phyloP scores from a whole-genome alignment of 1,140 invertebrate species.

The Drosophila littoralis region DNA sequence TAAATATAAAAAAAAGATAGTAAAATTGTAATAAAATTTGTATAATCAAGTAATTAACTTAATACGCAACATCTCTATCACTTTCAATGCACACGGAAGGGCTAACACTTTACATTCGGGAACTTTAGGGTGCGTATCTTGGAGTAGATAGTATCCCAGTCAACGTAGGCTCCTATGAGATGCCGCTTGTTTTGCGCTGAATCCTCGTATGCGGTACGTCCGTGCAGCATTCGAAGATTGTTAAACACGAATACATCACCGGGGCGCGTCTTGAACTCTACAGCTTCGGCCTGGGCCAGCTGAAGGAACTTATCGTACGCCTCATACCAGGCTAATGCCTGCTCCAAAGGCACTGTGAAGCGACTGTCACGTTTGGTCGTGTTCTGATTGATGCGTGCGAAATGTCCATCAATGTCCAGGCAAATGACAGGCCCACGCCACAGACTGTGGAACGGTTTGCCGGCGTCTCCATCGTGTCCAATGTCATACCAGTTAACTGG shows the following conservation, averaged over 20 bases:
- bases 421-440: slow-evolving; percentile 87
- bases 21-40: not conserved
- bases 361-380: slow-evolving; percentile 88
- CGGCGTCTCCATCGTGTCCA: slow-evolving; percentile 85
- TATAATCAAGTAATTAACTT: not conserved
- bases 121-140: slow-evolving; percentile 85
- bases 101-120: slow-evolving; percentile 48
- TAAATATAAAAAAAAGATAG: not conserved
- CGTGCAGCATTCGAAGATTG: slow-evolving; percentile 88
- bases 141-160: slow-evolving; percentile 90
- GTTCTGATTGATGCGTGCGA: slow-evolving; percentile 87
- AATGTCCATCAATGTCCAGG: slow-evolving; percentile 85
- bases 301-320: slow-evolving; percentile 86
- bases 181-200: slow-evolving; percentile 86
- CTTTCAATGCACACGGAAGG: too few relatives aligned
- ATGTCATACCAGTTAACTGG: slow-evolving; percentile 89
- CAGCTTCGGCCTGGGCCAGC: slow-evolving; percentile 85
- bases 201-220: slow-evolving; percentile 87
- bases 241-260: slow-evolving; percentile 89
- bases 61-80: not conserved
- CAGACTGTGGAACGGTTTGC: slow-evolving; percentile 87
- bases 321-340: slow-evolving; percentile 87
- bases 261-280: slow-evolving; percentile 87
- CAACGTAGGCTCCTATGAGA: slow-evolving; percentile 88
- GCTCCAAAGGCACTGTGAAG: slow-evolving; percentile 86